phyloP scores from a whole-genome alignment of 2,797 vertebrate species.

The Chaetodon trifasciatus region DNA sequence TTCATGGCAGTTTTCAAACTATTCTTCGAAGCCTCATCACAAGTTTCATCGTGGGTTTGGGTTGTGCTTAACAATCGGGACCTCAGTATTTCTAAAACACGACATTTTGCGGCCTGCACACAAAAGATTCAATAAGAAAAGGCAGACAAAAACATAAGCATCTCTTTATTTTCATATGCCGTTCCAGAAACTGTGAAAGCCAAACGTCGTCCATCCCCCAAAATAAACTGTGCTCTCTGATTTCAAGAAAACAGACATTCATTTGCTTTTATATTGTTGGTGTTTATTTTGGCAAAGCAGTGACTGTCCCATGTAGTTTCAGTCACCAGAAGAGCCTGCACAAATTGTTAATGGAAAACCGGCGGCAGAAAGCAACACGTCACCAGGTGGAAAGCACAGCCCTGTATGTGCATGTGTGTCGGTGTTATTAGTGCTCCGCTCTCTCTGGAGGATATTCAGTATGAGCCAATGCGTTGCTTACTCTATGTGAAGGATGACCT shows the following conservation, averaged over 20 bases:
- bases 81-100: background rate
- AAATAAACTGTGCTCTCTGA: conserved; percentile 71
- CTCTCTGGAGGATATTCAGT: conserved; percentile 65
- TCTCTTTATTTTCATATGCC: conserved; percentile 79
- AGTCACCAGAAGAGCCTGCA: conserved; percentile 83
- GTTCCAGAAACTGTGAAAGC: conserved; percentile 76
- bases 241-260: conserved; percentile 75
- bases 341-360: conserved; percentile 80
- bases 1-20: no score
- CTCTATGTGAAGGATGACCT: conserved; percentile 57
- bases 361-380: conserved; percentile 84
- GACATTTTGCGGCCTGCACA: background rate
- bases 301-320: conserved; percentile 78
- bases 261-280: conserved; percentile 85
- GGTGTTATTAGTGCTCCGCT: conserved; percentile 55
- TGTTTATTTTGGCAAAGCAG: conserved; percentile 95
- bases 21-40: background rate
- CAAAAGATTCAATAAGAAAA: conserved; percentile 50
- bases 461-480: conserved; percentile 75
- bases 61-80: background rate
- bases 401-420: conserved; percentile 64
- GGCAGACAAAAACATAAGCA: conserved; percentile 70
- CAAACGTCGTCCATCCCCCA: conserved; percentile 58
- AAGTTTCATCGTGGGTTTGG: background rate
- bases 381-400: conserved; percentile 77